phyloP scores from a whole-genome alignment of 2,888 invertebrate species.

The Pharmacophagus antenor region DNA sequence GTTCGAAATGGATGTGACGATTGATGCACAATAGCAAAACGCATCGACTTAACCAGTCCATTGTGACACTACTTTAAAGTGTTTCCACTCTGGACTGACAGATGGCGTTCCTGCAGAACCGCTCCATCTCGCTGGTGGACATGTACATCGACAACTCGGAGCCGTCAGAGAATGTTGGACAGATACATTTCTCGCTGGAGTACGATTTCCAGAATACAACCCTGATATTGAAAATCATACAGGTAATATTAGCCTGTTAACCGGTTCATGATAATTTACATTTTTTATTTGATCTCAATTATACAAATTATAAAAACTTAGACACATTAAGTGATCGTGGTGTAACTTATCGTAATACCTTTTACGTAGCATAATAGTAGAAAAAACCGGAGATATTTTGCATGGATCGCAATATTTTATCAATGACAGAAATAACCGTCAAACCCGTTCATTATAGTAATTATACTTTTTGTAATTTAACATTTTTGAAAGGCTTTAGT shows the following conservation, averaged over 20 bases:
- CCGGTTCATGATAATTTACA: neutral
- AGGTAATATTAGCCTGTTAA: conserved; percentile 67
- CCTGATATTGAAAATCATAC: conserved; percentile 92
- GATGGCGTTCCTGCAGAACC: conserved; percentile 89
- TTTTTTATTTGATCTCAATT: too few relatives aligned
- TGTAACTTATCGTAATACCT: too few relatives aligned
- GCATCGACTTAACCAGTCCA: conserved; percentile 26
- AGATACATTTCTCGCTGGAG: conserved; percentile 95
- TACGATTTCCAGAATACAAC: conserved; percentile 97
- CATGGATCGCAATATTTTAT: too few relatives aligned
- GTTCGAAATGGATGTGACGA: conserved; percentile 9
- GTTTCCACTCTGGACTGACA: conserved; percentile 68
- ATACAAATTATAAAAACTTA: too few relatives aligned
- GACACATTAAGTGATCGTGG: too few relatives aligned
- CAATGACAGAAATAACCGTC: too few relatives aligned
- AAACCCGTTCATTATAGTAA: too few relatives aligned
- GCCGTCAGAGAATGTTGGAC: conserved; percentile 95
- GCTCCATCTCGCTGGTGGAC: conserved; percentile 94
- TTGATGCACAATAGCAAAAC: conserved; percentile 24
- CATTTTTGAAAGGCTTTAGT: too few relatives aligned
- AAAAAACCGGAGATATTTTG: too few relatives aligned
- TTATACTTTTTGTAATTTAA: too few relatives aligned
- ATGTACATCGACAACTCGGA: conserved; percentile 97
- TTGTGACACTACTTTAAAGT: conserved; percentile 46
- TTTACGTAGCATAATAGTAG: too few relatives aligned